Evolutionary conservation across 1,140 invertebrate species (phyloP), one percentile per base, ranked within the genome.

Genomic region (Drosophila tani): DNA sequence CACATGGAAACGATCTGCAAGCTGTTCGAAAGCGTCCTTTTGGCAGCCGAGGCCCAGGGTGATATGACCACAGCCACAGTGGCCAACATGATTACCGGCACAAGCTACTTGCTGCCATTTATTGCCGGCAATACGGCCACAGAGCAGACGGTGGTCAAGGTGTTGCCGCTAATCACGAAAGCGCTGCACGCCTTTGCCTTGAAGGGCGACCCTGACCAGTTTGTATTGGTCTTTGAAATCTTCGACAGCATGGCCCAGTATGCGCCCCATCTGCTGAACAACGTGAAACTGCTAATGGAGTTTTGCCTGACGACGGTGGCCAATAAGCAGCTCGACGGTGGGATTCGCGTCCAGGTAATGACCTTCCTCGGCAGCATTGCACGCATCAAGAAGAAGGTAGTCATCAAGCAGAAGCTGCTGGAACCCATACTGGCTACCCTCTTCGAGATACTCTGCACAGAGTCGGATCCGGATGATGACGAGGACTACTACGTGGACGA

Each of bases 401-500:
- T 97, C 29, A 91, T 96, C 19, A 97, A 97, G 81, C 94, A 96
- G 66, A 96, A 97, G 85, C 87, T 97, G 9, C 93, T 97, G 21
- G 94, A 95, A 50, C 96, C 96, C 3, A 96, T 97, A 24, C 93
- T 97, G 14, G 93, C 94, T 46, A 94, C 95, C 11, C 79, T 97
- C 5, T 96, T 97, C 82, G 93, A 93, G 29, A 92, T 97, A 43
- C 96, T 97, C 95, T 95, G 95, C 45, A 91, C 87, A 14, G 93
- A 94, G 67, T 92, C 94, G 2, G 92, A 57, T 27, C 29, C 15
- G 15, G 17, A 15, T 40, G 21, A 62, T 8, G 50, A 55, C 27
- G 81, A 84, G 2, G 79, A 79, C 2, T 66, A 71, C 14, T 87
- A 82, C 9, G 1, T 38, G 1, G 47, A 45, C 2, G 83, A 87